Conservation (phyloP, 2,888 invertebrate species). For the Gymnocheta viridis region DNA sequence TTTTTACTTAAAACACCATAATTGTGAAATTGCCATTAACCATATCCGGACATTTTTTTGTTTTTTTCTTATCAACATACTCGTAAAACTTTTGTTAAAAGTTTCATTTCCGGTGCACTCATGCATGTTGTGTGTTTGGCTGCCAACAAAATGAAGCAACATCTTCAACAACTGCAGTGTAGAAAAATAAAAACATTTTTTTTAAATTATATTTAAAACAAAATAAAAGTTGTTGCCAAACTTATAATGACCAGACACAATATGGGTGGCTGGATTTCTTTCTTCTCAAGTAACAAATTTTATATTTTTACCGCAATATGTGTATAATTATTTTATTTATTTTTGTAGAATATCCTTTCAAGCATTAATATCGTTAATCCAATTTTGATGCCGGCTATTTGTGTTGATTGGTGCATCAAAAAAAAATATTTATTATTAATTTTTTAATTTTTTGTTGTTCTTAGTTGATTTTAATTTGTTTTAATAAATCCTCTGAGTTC, state of each 20-base stretch:
- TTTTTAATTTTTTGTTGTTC: background rate
- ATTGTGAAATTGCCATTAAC: constrained; percentile 46
- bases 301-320: constrained; percentile 1
- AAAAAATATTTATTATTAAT: too few species aligned
- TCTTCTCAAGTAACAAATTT: background rate
- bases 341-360: background rate
- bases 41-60: constrained; percentile 47
- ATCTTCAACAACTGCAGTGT: constrained; percentile 16
- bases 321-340: background rate
- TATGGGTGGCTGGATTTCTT: background rate
- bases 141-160: constrained; percentile 33
- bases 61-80: constrained; percentile 9
- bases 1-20: background rate
- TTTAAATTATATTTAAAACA: constrained; percentile 1
- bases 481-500: background rate
- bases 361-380: constrained; percentile 1
- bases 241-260: constrained; percentile 45
- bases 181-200: background rate
- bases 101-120: constrained; percentile 51
- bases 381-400: constrained; percentile 5
- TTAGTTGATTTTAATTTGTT: background rate
- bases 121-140: constrained; percentile 28
- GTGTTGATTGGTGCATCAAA: background rate
- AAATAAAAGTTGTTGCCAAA: constrained; percentile 46
- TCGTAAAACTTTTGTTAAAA: constrained; percentile 24